Evolutionary conservation across 2,888 invertebrate genomes (phyloP).

Genomic region (Urechis unicinctus): DNA sequence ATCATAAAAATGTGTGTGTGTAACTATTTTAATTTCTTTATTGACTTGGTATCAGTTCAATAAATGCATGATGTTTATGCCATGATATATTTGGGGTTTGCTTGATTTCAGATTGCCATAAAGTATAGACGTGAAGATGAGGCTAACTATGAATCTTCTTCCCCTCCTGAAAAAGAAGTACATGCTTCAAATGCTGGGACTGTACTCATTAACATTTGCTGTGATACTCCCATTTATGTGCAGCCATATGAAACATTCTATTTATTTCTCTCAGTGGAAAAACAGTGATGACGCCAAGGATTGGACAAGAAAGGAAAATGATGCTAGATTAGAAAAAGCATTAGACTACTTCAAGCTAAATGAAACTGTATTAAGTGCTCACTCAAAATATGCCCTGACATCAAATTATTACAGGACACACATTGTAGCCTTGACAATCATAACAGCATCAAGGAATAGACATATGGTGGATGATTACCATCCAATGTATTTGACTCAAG

Average conservation of each 20-base stretch:
- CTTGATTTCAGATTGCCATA: background rate
- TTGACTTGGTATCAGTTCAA: too few species aligned
- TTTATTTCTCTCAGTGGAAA: conserved; percentile 3
- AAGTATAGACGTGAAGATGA: too few species aligned
- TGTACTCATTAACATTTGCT: conserved; percentile 11
- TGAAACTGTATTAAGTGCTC: background rate
- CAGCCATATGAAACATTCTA: conserved; percentile 4
- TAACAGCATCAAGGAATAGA: conserved; percentile 32
- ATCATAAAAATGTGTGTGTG: too few species aligned
- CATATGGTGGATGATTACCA: conserved; percentile 24
- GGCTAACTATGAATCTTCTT: too few species aligned
- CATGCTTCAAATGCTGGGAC: too few species aligned
- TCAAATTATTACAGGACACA: background rate
- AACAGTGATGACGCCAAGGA: background rate
- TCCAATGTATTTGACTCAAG: conserved; percentile 20
- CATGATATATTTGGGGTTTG: too few species aligned
- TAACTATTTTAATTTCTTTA: too few species aligned
- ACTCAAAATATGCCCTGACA: background rate
- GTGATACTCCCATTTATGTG: conserved; percentile 12
- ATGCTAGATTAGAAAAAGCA: conserved; percentile 4
- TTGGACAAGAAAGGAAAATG: conserved; percentile 3
- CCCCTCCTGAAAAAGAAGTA: too few species aligned
- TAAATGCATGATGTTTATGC: too few species aligned
- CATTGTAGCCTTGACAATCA: conserved; percentile 28
- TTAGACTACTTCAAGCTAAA: background rate